A percentile compares a stretch with the other conserved stretches of the same genome.
Evolutionary conservation across 2,113 vertebrate genomes (phyloP).

Genomic region (Chelonoidis abingdonii): DNA sequence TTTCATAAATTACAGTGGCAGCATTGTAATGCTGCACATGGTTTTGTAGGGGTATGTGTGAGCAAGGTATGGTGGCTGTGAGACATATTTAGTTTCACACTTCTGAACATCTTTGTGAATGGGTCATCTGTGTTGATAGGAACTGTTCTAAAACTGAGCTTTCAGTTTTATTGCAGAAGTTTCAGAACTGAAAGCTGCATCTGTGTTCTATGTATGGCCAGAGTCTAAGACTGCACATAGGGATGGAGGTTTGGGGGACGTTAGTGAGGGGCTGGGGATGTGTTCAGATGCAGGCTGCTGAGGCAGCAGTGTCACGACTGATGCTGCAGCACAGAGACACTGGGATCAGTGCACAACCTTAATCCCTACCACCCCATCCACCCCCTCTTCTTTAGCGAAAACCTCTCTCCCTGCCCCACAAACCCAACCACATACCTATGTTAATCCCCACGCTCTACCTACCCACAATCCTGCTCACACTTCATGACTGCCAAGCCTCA

Average conservation of each 20-base stretch:
- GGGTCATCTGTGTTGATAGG: not conserved
- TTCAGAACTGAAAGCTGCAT: not conserved
- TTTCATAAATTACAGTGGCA: not conserved
- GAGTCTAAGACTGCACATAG: not conserved
- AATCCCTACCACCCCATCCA: not conserved
- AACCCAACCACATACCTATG: not conserved
- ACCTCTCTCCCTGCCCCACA: not conserved
- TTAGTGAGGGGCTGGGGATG: not conserved
- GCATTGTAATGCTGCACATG: not conserved
- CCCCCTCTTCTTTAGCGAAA: not conserved
- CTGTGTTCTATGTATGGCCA: not conserved
- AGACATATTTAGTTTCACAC: accelerated
- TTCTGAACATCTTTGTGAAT: not conserved
- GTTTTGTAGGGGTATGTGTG: not conserved
- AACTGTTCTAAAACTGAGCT: accelerated
- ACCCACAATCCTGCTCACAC: not conserved
- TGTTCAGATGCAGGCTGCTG: not conserved
- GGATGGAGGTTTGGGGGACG: not conserved
- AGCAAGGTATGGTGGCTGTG: not conserved
- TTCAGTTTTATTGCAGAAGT: not conserved
- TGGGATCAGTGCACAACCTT: not conserved
- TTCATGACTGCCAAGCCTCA: not conserved
- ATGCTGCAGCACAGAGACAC: not conserved
- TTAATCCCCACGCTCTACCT: not conserved
- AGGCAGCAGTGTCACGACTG: not conserved